These are phyloP conservation scores for Tolmerus cingulatus DNA, from an alignment of 2,888 invertebrate species.

Conservation along the genomic window DNA sequence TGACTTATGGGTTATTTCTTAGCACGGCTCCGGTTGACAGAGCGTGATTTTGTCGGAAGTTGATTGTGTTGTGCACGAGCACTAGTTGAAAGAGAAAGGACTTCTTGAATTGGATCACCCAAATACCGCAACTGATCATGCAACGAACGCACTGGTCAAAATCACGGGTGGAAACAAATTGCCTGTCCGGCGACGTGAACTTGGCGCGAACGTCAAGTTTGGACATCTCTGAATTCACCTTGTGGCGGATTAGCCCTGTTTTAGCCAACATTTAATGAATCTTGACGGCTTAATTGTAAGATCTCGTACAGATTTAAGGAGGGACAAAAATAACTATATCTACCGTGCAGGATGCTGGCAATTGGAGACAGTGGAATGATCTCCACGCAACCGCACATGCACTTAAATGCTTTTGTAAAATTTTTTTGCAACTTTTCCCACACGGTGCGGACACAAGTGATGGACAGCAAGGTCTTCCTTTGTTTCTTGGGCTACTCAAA, in stretches of 20 bases:
- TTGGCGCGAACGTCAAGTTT: conserved; percentile 11
- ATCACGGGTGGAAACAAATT: conserved; percentile 14
- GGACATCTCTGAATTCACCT: conserved; percentile 20
- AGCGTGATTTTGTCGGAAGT: conserved; percentile 9
- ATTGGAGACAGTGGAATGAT: not conserved
- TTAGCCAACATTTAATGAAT: conserved; percentile 27
- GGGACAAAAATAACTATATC: not conserved
- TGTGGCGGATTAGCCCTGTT: conserved; percentile 36
- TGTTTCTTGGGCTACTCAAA: not conserved
- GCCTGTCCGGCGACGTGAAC: conserved; percentile 28
- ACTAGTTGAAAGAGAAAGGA: conserved; percentile 34
- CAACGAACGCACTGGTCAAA: not conserved
- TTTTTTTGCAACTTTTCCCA: not conserved
- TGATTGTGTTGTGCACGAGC: not conserved
- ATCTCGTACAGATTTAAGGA: not conserved
- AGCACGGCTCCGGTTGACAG: conserved; percentile 3
- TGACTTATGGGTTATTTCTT: conserved; percentile 2
- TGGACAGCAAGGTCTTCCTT: conserved; percentile 15
- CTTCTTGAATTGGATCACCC: conserved; percentile 28
- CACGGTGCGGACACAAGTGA: not conserved
- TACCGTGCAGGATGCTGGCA: conserved; percentile 1
- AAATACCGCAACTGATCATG: conserved; percentile 15
- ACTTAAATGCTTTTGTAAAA: not conserved
- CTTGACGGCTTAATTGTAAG: conserved; percentile 38
- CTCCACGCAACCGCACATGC: conserved; percentile 4